These are phyloP conservation scores for Megaleporinus macrocephalus DNA, from an alignment of 2,113 vertebrate genomes.

Conservation along the genomic window DNA sequence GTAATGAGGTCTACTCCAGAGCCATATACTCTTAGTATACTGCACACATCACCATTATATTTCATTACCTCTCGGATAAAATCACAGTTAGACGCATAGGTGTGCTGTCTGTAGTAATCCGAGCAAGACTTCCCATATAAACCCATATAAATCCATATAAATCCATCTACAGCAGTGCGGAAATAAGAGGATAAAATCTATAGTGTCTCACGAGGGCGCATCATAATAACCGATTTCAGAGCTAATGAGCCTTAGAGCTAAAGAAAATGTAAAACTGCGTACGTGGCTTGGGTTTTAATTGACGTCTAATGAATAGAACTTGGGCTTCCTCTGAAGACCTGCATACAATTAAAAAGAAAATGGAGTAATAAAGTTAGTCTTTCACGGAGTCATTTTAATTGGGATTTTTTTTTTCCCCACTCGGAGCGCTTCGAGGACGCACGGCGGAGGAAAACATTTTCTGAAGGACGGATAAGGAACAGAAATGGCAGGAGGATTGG, in stretches of 20 bases:
- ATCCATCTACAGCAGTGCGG: background rate
- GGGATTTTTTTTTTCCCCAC: background rate
- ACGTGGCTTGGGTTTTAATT: background rate
- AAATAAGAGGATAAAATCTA: background rate
- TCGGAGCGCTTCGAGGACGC: background rate
- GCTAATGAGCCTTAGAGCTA: background rate
- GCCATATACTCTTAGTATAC: background rate
- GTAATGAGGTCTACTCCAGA: background rate
- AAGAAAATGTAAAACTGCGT: background rate
- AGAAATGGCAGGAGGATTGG: constrained; percentile 22
- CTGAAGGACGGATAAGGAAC: background rate
- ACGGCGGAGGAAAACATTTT: constrained; percentile 10
- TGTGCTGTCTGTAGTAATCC: background rate
- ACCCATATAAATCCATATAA: no score
- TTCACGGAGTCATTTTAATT: background rate
- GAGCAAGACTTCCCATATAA: background rate
- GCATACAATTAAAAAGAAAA: background rate
- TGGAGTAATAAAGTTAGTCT: background rate
- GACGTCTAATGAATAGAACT: background rate
- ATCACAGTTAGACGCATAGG: background rate
- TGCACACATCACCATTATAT: background rate
- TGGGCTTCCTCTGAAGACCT: background rate
- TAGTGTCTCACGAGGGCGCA: background rate
- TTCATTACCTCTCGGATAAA: no score
- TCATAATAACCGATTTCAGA: background rate